These are phyloP conservation scores for Elgonia sp. DNA, from an alignment of 2,888 invertebrate genomes.

Conservation along the genomic window DNA sequence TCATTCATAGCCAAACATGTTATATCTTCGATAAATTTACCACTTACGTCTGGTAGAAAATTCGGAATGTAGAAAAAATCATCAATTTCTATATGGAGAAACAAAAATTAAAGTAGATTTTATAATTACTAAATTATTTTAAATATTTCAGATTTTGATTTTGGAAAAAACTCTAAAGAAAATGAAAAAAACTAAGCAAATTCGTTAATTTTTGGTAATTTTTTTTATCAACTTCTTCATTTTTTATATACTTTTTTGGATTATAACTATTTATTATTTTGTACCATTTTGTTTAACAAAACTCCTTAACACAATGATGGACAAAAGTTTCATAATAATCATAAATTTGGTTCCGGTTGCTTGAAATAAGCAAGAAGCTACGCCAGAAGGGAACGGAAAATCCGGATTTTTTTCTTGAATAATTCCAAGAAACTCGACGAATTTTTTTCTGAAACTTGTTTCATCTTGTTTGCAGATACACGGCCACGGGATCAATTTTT, in stretches of 20 bases:
- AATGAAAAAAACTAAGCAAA: too few relatives aligned
- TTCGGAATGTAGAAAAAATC: conserved; percentile 24
- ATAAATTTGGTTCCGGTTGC: conserved; percentile 84
- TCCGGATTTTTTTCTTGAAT: conserved; percentile 83
- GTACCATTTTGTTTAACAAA: conserved; percentile 82
- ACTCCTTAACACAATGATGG: conserved; percentile 81
- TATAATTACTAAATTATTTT: too few relatives aligned
- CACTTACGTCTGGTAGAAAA: conserved; percentile 8
- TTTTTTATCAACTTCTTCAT: too few relatives aligned
- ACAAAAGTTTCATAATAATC: conserved; percentile 84
- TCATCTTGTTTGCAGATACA: conserved; percentile 84
- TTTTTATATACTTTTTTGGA: too few relatives aligned
- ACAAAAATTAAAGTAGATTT: background rate
- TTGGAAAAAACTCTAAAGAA: too few relatives aligned
- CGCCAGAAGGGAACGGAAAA: conserved; percentile 83
- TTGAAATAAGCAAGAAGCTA: conserved; percentile 83
- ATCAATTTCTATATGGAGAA: background rate
- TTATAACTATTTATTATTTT: too few relatives aligned
- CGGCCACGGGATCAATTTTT: conserved; percentile 84
- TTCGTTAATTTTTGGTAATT: too few relatives aligned
- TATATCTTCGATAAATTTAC: conserved; percentile 13
- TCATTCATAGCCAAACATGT: background rate
- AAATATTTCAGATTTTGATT: too few relatives aligned
- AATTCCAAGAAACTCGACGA: conserved; percentile 81
- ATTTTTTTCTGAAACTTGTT: conserved; percentile 83